Conservation (phyloP, 2,888 invertebrate species). For the Drosophila subquinaria region DNA sequence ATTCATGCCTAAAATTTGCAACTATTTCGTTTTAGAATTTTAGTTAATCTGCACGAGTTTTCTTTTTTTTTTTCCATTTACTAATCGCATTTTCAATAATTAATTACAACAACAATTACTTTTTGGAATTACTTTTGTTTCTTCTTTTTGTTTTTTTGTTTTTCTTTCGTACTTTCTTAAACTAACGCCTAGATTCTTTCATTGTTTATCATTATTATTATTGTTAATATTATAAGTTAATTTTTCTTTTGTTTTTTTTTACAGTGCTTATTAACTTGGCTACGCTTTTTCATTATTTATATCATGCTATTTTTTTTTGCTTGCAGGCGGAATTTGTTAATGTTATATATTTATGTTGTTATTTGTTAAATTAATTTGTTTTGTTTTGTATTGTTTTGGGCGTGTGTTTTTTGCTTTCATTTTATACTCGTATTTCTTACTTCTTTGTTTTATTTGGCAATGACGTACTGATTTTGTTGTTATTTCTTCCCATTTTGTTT, state of each 20-base stretch:
- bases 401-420: slow-evolving; percentile 17
- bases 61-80: slow-evolving; percentile 15
- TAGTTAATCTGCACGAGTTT: slow-evolving; percentile 32
- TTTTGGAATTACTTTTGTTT: slow-evolving; percentile 43
- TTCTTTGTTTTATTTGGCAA: slow-evolving; percentile 70
- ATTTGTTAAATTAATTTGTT: slow-evolving; percentile 3
- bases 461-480: slow-evolving; percentile 78
- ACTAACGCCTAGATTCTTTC: slow-evolving; percentile 41
- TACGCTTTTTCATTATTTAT: slow-evolving; percentile 28
- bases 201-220: slow-evolving; percentile 23
- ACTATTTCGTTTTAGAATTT: slow-evolving; percentile 40
- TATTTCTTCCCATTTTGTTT: slow-evolving; percentile 21
- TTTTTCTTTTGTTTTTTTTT: slow-evolving; percentile 30
- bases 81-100: slow-evolving; percentile 67
- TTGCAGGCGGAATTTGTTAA: slow-evolving; percentile 39
- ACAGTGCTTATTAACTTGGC: slow-evolving; percentile 54
- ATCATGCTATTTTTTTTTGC: slow-evolving; percentile 31
- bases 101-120: slow-evolving; percentile 80
- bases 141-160: slow-evolving; percentile 9
- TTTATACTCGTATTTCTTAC: slow-evolving; percentile 27
- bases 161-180: slow-evolving; percentile 28
- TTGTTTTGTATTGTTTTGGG: slow-evolving; percentile 3
- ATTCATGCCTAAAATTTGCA: slow-evolving; percentile 52
- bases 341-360: slow-evolving; percentile 1
- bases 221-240: slow-evolving; percentile 19